These are phyloP conservation scores for Pachycephus smyrnensis DNA, from an alignment of 2,888 invertebrate species.

Conservation along the genomic window DNA sequence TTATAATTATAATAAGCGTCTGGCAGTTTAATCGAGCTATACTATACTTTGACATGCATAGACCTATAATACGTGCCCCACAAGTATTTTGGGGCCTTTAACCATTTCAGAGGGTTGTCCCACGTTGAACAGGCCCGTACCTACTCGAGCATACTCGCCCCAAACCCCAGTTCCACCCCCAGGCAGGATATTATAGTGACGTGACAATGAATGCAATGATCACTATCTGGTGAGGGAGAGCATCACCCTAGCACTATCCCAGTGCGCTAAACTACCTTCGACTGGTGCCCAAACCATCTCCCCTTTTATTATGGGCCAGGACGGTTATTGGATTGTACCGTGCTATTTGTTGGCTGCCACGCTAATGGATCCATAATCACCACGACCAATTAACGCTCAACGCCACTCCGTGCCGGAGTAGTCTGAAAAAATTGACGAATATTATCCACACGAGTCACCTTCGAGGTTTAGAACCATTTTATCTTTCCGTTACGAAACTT, in stretches of 20 bases:
- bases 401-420: background rate
- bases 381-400: constrained; percentile 51
- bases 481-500: background rate
- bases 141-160: background rate
- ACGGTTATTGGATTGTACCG: constrained; percentile 63
- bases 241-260: background rate
- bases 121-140: background rate
- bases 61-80: background rate
- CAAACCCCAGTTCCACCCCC: constrained; percentile 10
- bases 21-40: background rate
- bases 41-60: background rate
- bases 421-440: background rate
- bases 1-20: background rate
- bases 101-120: constrained; percentile 5
- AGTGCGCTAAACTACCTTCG: constrained; percentile 52
- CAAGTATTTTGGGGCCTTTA: background rate
- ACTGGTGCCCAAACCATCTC: constrained; percentile 54
- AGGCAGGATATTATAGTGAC: constrained; percentile 51
- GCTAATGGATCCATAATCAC: constrained; percentile 65
- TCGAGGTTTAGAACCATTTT: background rate
- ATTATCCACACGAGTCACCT: background rate
- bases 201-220: constrained; percentile 60
- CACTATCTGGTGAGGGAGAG: constrained; percentile 43
- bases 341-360: constrained; percentile 61
- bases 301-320: constrained; percentile 56